Evolutionary conservation across 2,797 vertebrate genomes (phyloP).

Genomic region (Neosilurus hyrtlii): DNA sequence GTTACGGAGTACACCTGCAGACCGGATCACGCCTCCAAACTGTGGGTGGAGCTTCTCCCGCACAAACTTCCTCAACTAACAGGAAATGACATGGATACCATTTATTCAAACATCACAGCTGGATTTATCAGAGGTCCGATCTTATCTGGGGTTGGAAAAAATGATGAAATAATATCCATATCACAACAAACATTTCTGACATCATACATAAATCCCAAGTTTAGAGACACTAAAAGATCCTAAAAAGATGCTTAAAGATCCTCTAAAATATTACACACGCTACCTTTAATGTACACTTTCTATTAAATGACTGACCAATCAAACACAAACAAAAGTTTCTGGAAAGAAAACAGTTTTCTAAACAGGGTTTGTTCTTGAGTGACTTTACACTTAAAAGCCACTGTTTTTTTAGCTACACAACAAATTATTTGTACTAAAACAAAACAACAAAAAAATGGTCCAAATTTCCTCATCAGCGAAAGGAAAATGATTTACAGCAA

Average conservation of each 20-base stretch:
- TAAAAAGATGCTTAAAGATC: too few species aligned
- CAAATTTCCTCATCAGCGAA: not conserved
- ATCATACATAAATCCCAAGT: too few species aligned
- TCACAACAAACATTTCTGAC: too few species aligned
- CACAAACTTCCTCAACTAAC: slow-evolving; percentile 70
- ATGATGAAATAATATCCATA: too few species aligned
- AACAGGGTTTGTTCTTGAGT: not conserved
- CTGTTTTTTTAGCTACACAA: too few species aligned
- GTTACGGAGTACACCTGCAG: slow-evolving; percentile 67
- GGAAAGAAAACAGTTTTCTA: not conserved
- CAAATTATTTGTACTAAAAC: too few species aligned
- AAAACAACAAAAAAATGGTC: too few species aligned
- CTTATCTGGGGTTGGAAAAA: too few species aligned
- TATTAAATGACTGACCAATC: not conserved
- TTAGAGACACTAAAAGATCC: too few species aligned
- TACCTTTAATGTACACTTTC: not conserved
- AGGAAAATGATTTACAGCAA: not conserved
- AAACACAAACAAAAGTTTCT: not conserved
- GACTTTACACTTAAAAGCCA: not conserved
- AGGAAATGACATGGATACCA: slow-evolving; percentile 8
- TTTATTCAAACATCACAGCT: too few species aligned
- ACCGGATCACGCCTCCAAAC: slow-evolving; percentile 60
- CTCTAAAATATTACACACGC: too few species aligned
- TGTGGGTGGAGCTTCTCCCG: slow-evolving; percentile 62
- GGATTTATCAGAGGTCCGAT: too few species aligned